Conservation (phyloP, 2,888 invertebrate genomes). For the Erannis defoliaria region DNA sequence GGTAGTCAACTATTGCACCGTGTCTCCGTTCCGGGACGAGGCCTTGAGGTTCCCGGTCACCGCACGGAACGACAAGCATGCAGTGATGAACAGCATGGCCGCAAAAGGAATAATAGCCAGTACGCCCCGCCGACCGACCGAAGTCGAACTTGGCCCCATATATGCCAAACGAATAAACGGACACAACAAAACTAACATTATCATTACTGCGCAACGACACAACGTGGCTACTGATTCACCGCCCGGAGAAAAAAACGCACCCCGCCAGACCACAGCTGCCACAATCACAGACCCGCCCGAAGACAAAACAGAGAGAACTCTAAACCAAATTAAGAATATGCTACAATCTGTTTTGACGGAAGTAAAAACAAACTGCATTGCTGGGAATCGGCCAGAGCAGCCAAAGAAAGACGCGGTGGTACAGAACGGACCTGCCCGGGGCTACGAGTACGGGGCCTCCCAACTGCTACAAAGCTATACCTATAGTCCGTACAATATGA, state of each 20-base stretch:
- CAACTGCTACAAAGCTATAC: conserved; percentile 65
- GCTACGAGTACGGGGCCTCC: conserved; percentile 59
- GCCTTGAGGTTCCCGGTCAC: conserved; percentile 33
- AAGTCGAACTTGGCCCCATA: conserved; percentile 57
- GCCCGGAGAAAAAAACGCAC: conserved; percentile 51
- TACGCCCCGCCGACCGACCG: conserved; percentile 38
- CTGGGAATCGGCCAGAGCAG: conserved; percentile 50
- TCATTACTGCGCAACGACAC: conserved; percentile 33
- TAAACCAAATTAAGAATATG: conserved; percentile 75
- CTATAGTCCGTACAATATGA: conserved; percentile 64
- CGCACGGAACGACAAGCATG: conserved; percentile 33
- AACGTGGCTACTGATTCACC: conserved; percentile 62
- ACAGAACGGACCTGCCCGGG: conserved; percentile 67
- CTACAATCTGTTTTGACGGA: conserved; percentile 72
- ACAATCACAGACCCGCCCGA: conserved; percentile 36
- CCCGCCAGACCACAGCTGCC: conserved; percentile 56
- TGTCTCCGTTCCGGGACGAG: conserved; percentile 27
- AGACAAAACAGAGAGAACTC: conserved; percentile 67
- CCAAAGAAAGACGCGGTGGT: conserved; percentile 67
- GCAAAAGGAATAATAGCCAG: conserved; percentile 36
- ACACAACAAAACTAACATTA: conserved; percentile 15
- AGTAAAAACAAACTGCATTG: conserved; percentile 67
- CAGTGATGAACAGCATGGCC: conserved; percentile 33
- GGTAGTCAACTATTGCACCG: conserved; percentile 48
- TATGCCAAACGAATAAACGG: conserved; percentile 52